Evolutionary conservation across 2,113 vertebrate species (phyloP).

Genomic region (Silurus meridionalis): DNA sequence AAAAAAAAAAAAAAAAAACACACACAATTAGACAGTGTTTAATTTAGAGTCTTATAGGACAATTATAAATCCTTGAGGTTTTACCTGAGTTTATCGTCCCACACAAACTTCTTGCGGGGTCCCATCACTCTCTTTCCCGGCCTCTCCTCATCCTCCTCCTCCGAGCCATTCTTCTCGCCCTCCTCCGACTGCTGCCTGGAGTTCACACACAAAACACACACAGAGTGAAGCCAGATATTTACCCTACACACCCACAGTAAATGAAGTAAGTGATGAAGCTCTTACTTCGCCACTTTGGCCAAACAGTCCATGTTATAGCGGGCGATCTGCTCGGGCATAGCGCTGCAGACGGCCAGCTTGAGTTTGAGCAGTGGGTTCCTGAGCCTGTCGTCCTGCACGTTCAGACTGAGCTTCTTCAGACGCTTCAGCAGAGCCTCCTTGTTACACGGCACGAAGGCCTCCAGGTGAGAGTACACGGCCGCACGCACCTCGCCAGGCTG

Average conservation of each 20-base stretch:
- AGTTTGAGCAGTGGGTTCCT: constrained; percentile 90
- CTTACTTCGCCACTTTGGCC: constrained; percentile 90
- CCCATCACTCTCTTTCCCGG: constrained; percentile 94
- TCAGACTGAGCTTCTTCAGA: constrained; percentile 95
- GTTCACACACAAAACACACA: constrained; percentile 22
- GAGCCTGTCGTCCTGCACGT: constrained; percentile 95
- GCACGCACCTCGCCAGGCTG: constrained; percentile 78
- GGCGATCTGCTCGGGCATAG: constrained; percentile 94
- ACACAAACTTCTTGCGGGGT: constrained; percentile 94
- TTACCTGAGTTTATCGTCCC: constrained; percentile 96
- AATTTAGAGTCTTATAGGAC: not conserved
- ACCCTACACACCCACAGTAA: not conserved
- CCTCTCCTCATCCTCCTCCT: constrained; percentile 97
- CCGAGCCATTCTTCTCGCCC: constrained; percentile 91
- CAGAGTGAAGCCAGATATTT: too few relatives aligned
- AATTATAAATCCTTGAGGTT: not conserved
- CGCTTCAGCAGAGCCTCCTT: constrained; percentile 95
- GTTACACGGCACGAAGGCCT: constrained; percentile 96
- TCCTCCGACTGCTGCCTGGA: constrained; percentile 88
- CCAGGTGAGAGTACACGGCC: constrained; percentile 89
- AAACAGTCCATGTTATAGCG: constrained; percentile 97
- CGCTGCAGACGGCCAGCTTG: constrained; percentile 90
- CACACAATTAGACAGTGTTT: not conserved
- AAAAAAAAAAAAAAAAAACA: too few relatives aligned
- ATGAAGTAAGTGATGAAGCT: not conserved